Conservation (phyloP, 2,888 invertebrate species). For the Lasioglossum pauxillum region DNA sequence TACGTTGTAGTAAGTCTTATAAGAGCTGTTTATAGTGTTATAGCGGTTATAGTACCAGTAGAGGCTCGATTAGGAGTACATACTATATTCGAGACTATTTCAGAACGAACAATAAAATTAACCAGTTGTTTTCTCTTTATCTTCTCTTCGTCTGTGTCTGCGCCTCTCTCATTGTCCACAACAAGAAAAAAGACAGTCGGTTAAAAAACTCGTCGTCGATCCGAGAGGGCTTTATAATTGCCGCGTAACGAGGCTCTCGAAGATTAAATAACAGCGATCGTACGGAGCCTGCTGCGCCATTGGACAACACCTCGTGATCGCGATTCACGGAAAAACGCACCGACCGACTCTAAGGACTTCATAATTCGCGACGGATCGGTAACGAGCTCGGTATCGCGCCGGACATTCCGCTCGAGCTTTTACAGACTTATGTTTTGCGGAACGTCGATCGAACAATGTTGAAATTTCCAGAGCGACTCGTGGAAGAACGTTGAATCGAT, state of each 20-base stretch:
- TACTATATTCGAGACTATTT: no score
- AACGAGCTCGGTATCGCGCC: slow-evolving; percentile 44
- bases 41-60: no score
- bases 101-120: neutral
- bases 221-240: slow-evolving; percentile 42
- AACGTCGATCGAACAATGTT: slow-evolving; percentile 44
- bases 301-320: slow-evolving; percentile 52
- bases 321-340: slow-evolving; percentile 23
- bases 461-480: slow-evolving; percentile 33
- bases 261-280: slow-evolving; percentile 48
- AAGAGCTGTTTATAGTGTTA: no score
- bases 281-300: slow-evolving; percentile 21
- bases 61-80: no score
- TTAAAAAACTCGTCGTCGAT: slow-evolving; percentile 48
- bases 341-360: slow-evolving; percentile 42
- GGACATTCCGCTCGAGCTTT: slow-evolving; percentile 44
- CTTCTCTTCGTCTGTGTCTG: neutral
- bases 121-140: neutral
- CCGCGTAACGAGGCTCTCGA: slow-evolving; percentile 51
- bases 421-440: slow-evolving; percentile 52
- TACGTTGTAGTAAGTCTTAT: no score
- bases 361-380: slow-evolving; percentile 51
- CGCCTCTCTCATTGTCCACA: neutral
- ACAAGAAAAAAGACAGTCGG: slow-evolving; percentile 4
- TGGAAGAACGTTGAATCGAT: slow-evolving; percentile 28